Conservation (phyloP, 92 coral and sea anemone genomes). For the Parazoanthus darwini region DNA sequence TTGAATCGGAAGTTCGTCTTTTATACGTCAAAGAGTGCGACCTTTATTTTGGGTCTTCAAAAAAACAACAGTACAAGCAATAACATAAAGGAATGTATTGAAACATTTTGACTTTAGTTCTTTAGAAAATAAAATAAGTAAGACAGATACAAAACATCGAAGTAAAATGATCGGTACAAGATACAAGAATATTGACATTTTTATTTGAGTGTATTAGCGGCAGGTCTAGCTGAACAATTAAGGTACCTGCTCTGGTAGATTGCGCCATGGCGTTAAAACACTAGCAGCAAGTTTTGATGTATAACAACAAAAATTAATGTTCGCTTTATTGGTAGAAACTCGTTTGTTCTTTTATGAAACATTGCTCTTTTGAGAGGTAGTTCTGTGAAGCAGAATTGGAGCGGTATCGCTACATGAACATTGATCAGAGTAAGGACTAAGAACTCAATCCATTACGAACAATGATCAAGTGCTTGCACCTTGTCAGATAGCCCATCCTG, state of each 20-base stretch:
- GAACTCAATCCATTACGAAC: slow-evolving; percentile 22
- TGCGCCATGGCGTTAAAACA: slow-evolving; percentile 38
- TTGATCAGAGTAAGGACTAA: slow-evolving; percentile 4
- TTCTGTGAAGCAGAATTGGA: neutral
- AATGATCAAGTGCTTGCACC: slow-evolving; percentile 27
- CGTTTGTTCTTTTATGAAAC: neutral
- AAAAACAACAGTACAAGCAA: neutral
- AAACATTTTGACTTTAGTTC: neutral
- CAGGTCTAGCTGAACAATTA: neutral
- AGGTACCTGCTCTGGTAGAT: slow-evolving; percentile 22
- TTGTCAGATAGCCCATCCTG: neutral
- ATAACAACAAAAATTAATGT: neutral
- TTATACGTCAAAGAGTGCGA: slow-evolving; percentile 34
- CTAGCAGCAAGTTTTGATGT: slow-evolving; percentile 24
- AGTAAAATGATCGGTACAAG: neutral
- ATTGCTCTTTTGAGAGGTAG: neutral
- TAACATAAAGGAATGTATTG: neutral
- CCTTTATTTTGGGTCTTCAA: neutral
- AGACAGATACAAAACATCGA: neutral
- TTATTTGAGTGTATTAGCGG: slow-evolving; percentile 21
- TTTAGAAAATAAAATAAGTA: neutral
- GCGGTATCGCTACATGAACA: slow-evolving; percentile 11
- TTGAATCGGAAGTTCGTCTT: neutral
- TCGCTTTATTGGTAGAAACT: neutral
- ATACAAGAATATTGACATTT: slow-evolving; percentile 11